Evolutionary conservation across 2,888 invertebrate genomes (phyloP).

Genomic region (Cheilosia impressa): DNA sequence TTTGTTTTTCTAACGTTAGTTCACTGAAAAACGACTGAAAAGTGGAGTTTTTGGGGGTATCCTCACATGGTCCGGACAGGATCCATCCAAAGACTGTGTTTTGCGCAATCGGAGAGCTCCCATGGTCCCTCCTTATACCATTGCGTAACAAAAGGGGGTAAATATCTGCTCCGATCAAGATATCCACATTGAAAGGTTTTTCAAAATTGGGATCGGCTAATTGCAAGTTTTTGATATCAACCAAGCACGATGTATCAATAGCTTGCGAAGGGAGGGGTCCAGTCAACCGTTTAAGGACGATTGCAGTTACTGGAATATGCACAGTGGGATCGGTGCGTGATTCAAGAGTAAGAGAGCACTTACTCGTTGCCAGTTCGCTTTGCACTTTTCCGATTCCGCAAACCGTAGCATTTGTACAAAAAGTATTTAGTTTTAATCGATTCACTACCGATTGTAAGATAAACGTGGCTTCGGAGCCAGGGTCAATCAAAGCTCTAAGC

Average conservation of each 20-base stretch:
- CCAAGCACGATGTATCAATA: conserved; percentile 13
- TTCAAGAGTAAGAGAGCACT: conserved; percentile 12
- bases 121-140: conserved; percentile 6
- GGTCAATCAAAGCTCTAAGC: conserved; percentile 20
- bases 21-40: conserved; percentile 12
- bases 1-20: background rate
- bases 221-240: conserved; percentile 11
- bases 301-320: background rate
- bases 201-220: conserved; percentile 37
- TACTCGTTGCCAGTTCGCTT: conserved; percentile 2
- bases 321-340: background rate
- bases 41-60: background rate
- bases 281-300: conserved; percentile 27
- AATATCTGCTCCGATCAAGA: conserved; percentile 24
- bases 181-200: conserved; percentile 28
- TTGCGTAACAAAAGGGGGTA: conserved; percentile 22
- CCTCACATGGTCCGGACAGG: conserved; percentile 13
- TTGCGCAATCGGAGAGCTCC: conserved; percentile 11
- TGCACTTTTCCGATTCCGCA: background rate
- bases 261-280: conserved; percentile 23
- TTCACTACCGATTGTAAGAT: conserved; percentile 21
- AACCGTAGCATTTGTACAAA: background rate
- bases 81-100: conserved; percentile 38
- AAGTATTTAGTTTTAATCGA: conserved; percentile 3
- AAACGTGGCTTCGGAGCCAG: conserved; percentile 26